Base-by-base conservation (phyloP, 2,797 vertebrate species). In the Labroides dimidiatus region DNA sequence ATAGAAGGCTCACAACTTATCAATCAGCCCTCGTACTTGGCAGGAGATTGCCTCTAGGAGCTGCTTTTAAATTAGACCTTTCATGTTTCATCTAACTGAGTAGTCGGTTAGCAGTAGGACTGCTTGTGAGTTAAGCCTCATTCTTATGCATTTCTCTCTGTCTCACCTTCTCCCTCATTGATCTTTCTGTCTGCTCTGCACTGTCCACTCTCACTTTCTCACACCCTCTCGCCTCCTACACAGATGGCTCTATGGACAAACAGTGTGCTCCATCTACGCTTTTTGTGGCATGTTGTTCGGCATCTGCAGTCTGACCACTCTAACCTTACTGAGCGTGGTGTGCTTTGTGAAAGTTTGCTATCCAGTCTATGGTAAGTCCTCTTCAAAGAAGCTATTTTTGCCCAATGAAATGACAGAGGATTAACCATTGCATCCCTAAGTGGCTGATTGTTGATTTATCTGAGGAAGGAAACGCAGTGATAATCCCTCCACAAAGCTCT, bases 341-440 rank as follows among this genome's bases (percentile, higher is more conserved):
- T 95, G 94, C 81, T 95, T 94, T 78, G 88, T 95, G 63, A 95
- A 96, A 93, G 94, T 95, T n/a, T 95, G 94, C 75, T 93, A 91
- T 77, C 94, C 94, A 6, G 64, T 69, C 42, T 95, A 94, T 1
- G 94, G 94, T 95, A 91, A 94, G 90, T 75, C 70, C 73, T 79
- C 70, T 75, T 79, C 80, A 81, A 76, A 80, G 52, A 45, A 7
- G 47, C 45, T 51, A 3, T 74, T 74, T 63, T 50, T 60, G 20
- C 27, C 47, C 48, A 48, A 8, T 75, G 44, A 76, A 77, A 77
- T 52, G 36, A 75, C 79, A 75, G 0, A 21, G 44, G 66, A 71
- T 83, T 76, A 78, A 43, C 53, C 30, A 63, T 41, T 51, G 45
- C 55, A 39, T 69, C 62, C 47, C 66, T 68, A 61, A 82, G 64